Conservation (phyloP, 1,140 invertebrate genomes). For the Drosophila ercepeae region DNA sequence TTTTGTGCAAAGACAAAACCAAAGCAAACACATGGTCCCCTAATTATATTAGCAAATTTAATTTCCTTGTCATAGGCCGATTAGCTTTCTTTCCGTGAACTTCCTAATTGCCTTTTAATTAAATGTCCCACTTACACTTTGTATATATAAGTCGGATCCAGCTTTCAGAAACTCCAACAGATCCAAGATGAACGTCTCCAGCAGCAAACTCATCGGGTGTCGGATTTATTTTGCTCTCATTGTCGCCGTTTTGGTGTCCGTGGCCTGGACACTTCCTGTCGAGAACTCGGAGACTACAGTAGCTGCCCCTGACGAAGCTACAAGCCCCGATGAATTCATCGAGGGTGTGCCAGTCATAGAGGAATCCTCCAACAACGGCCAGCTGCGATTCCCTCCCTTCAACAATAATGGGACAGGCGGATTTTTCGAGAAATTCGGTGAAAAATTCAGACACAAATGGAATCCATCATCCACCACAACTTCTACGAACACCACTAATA, state of each 20-base stretch:
- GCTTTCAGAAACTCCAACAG: neutral
- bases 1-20: constrained; percentile 4
- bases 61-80: constrained; percentile 2
- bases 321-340: neutral
- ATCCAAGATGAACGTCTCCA: constrained; percentile 16
- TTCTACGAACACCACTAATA: neutral
- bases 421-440: constrained; percentile 24
- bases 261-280: constrained; percentile 24
- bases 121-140: constrained; percentile 30
- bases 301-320: neutral
- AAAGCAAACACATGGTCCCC: neutral
- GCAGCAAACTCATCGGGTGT: constrained; percentile 11
- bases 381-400: constrained; percentile 16
- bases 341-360: constrained; percentile 9
- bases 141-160: constrained; percentile 25
- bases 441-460: constrained; percentile 30
- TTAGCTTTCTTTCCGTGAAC: constrained; percentile 14
- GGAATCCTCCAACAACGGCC: neutral
- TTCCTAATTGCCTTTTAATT: constrained; percentile 39
- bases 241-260: constrained; percentile 25
- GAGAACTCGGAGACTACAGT: neutral
- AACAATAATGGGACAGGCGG: constrained; percentile 6
- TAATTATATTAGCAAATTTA: constrained; percentile 43
- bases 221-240: constrained; percentile 12
- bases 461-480: constrained; percentile 1